Conservation (phyloP, 2,888 invertebrate species). For the Netelia melanura region DNA sequence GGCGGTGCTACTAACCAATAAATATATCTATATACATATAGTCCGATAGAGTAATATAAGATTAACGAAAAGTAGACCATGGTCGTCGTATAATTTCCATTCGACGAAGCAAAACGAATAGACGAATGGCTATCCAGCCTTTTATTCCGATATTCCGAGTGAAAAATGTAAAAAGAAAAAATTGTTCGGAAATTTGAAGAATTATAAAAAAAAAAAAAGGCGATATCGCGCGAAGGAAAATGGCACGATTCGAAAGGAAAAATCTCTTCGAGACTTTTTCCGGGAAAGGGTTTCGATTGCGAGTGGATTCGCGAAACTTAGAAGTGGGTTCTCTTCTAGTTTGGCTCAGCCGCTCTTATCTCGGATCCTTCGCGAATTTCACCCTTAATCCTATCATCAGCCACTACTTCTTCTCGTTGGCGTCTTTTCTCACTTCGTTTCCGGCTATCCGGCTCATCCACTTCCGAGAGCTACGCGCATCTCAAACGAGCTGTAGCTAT, state of each 20-base stretch:
- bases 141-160: background rate
- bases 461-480: slow-evolving; percentile 50
- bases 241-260: slow-evolving; percentile 7
- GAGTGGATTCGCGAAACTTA: slow-evolving; percentile 28
- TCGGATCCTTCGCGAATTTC: slow-evolving; percentile 17
- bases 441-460: slow-evolving; percentile 58
- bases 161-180: background rate
- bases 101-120: background rate
- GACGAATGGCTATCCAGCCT: background rate
- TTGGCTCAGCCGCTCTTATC: slow-evolving; percentile 18
- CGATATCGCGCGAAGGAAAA: background rate
- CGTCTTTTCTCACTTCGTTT: slow-evolving; percentile 61
- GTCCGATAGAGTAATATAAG: too few relatives aligned
- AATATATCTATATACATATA: background rate
- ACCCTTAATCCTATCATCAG: background rate
- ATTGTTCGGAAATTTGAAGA: background rate
- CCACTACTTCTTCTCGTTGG: slow-evolving; percentile 39
- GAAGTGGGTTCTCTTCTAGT: slow-evolving; percentile 2
- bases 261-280: slow-evolving; percentile 29
- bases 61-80: too few relatives aligned
- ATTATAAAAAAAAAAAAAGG: too few relatives aligned
- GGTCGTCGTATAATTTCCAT: too few relatives aligned
- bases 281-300: slow-evolving; percentile 41
- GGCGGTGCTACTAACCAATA: background rate
- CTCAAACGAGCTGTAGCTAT: slow-evolving; percentile 48